phyloP scores from a whole-genome alignment of 2,113 vertebrate genomes.

The Vanacampus margaritifer region DNA sequence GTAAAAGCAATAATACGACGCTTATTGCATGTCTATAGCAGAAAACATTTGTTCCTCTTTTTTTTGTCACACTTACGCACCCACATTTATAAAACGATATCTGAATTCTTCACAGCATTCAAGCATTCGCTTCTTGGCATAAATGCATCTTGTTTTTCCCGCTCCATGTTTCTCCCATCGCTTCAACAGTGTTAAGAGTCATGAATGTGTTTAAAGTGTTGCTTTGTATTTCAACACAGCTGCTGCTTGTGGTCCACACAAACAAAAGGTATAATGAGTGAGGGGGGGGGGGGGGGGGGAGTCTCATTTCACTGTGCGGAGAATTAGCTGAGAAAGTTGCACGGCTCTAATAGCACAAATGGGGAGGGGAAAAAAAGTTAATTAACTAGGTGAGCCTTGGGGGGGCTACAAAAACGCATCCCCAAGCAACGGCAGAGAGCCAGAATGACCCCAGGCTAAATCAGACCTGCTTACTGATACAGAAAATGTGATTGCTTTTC shows the following conservation, averaged over 20 bases:
- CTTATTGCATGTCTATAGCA: neutral
- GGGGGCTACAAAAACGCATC: conserved; percentile 67
- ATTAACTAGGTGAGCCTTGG: conserved; percentile 76
- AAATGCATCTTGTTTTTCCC: neutral
- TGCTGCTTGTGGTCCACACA: neutral
- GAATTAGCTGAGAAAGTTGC: conserved; percentile 54
- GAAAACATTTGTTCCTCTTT: neutral
- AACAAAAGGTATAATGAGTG: neutral
- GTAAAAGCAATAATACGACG: neutral
- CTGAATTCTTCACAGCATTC: neutral
- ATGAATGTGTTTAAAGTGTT: neutral
- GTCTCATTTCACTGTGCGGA: conserved; percentile 23
- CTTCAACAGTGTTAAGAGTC: conserved; percentile 10
- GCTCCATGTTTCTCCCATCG: neutral
- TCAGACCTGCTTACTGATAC: conserved; percentile 77
- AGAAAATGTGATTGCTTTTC: conserved; percentile 80
- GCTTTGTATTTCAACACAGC: neutral
- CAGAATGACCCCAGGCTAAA: conserved; percentile 73
- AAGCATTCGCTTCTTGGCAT: neutral
- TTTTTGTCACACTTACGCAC: neutral
- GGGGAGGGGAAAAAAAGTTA: conserved; percentile 54
- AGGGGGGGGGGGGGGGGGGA: neutral
- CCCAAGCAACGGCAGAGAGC: conserved; percentile 69
- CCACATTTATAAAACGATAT: neutral
- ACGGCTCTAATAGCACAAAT: conserved; percentile 45